Base-by-base conservation (phyloP, 2,113 vertebrate species). In the Callipepla californica region DNA sequence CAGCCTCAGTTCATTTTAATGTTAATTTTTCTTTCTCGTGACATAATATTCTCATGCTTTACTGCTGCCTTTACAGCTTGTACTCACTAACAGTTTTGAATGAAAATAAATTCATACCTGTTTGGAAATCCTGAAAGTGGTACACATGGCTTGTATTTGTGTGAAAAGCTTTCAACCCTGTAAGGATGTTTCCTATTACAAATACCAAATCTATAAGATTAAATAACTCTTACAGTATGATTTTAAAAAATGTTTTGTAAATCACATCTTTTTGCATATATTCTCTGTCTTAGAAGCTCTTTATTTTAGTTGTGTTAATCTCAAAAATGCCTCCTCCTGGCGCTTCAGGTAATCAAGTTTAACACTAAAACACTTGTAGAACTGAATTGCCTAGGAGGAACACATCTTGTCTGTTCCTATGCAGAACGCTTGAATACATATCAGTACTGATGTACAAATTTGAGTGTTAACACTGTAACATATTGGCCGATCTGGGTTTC, bases 261-360 rank as follows among this genome's bases (percentile, higher is more conserved):
- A 53, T 8, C 21, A 6, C 0, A 1, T 63, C 7, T 68, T 78
- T 65, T 18, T 89, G 26, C 15, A 14, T 2, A 0, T 44, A 28
- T 67, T 66, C 1, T 11, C 4, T 20, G 3, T 66, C 34, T n/a
- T 57, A 57, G 9, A 66, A n/a, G 66, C 87, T 84, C 17, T 73
- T 69, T 70, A 16, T n/a, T 92, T 82, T 70, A 55, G 44, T 85
- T 66, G n/a, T 74, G 6, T 28, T 83, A 8, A 44, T 21, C 80
- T 86, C 85, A 51, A 72, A 77, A 85, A 11, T 28, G 12, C 30
- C 21, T 30, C 34, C 79, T 93, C 13, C 28, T 83, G 63, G 9
- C 17, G 13, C 30, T 88, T 57, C 50, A 77, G 23, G 7, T 69
- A 87, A 32, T 42, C 32, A 47, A 72, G 42, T 5, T 11, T 80